A percentile compares a stretch with the other conserved stretches of the same genome.
These are phyloP conservation scores for Timandra comae DNA, from an alignment of 2,888 invertebrate genomes.

Conservation along the genomic window DNA sequence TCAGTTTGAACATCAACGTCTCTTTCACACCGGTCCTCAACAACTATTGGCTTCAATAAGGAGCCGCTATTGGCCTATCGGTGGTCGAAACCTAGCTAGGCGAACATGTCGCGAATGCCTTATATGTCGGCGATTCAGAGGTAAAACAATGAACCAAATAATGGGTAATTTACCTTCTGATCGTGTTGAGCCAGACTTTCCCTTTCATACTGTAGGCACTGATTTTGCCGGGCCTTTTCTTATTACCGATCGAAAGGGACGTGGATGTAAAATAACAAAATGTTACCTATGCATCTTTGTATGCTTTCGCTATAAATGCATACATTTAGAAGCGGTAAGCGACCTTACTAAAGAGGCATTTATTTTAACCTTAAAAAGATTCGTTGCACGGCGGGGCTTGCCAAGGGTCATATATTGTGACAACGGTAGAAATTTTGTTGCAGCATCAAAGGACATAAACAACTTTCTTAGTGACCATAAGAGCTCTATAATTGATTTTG, in stretches of 20 bases:
- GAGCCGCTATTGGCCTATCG: constrained; percentile 22
- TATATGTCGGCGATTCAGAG: constrained; percentile 13
- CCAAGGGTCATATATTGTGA: constrained; percentile 27
- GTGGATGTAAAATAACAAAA: constrained; percentile 13
- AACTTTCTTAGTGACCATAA: constrained; percentile 14
- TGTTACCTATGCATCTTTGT: constrained; percentile 20
- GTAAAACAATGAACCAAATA: constrained; percentile 17
- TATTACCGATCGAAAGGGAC: constrained; percentile 10
- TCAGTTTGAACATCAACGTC: constrained; percentile 12
- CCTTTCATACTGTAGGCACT: constrained; percentile 14
- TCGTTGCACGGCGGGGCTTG: constrained; percentile 26
- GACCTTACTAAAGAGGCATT: constrained; percentile 24
- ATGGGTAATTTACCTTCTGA: constrained; percentile 27
- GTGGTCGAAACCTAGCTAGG: constrained; percentile 17
- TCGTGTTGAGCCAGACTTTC: constrained; percentile 14
- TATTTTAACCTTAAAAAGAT: constrained; percentile 23
- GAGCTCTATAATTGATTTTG: constrained; percentile 18
- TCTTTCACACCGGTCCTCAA: constrained; percentile 24
- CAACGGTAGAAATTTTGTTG: constrained; percentile 28
- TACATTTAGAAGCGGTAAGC: constrained; percentile 24
- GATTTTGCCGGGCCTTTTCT: constrained; percentile 13
- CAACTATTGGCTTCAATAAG: constrained; percentile 15
- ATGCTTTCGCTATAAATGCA: constrained; percentile 21
- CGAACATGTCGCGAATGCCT: constrained; percentile 14
- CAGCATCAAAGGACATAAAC: constrained; percentile 20